Base-by-base conservation (phyloP, 2,888 invertebrate species). In the Bhutanitis thaidina region DNA sequence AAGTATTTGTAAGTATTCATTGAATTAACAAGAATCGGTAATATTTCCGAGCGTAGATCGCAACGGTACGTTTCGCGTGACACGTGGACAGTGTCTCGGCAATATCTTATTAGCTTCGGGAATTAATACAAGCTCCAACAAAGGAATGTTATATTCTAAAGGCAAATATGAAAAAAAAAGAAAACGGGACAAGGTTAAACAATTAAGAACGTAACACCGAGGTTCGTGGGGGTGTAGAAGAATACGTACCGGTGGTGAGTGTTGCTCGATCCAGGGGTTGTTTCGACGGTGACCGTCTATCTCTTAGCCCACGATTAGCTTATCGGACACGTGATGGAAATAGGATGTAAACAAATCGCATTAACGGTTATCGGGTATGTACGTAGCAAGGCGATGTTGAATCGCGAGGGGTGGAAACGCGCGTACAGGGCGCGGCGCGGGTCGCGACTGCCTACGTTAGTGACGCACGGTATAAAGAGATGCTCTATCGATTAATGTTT, bases 351-450 rank as follows among this genome's bases (percentile, higher is more conserved):
- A 74, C 74, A 74, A 73, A 69, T 71, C 64, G 64, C 69, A 69
- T 66, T 67, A 67, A 61, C 59, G 55, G 55, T 58, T 61, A 59
- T 61, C 59, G 57, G 55, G 49, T 56, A 58, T 56, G 58, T 59
- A 62, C 60, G 59, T 54, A 48, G 61, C 38, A 27, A 46, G 51
- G 41, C 47, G 40, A 45, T 50, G 60, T 53, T 53, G 61, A 56
- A 53, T 55, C 62, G 60, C 58, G 55, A n/a, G n/a, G 49, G 59
- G 56, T 61, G 49, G 63, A 57, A 55, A 60, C 77, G 78, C 77
- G 80, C 78, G 78, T 54, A 55, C 66, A 53, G 71, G 69, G 66
- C 79, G 80, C 79, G 76, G 70, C 68, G 70, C 69, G 69, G 56
- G 59, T 56, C 60, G 64, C 68, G 75, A 81, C 80, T 81, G 78